Percentiles rank a stretch among this genome's conserved stretches.
Evolutionary conservation across 2,797 vertebrate genomes (phyloP).

Genomic region (Ctenopoma multispine): DNA sequence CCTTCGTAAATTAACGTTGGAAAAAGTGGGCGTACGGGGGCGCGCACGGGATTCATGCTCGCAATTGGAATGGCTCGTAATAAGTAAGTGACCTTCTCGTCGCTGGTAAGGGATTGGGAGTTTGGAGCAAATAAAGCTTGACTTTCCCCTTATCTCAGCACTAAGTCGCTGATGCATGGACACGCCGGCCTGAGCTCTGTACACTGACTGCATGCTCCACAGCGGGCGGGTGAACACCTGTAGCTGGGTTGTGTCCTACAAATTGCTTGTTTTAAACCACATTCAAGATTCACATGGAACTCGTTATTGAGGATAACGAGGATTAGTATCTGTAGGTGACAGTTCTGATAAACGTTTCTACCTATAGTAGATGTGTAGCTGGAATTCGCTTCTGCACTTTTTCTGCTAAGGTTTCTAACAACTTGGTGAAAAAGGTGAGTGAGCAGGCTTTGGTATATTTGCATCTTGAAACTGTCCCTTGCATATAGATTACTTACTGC

Average conservation of each 20-base stretch:
- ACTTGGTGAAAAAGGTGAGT: conserved; percentile 91
- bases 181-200: conserved; percentile 82
- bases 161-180: conserved; percentile 81
- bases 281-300: conserved; percentile 78
- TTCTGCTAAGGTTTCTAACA: conserved; percentile 83
- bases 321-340: conserved; percentile 75
- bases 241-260: conserved; percentile 80
- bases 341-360: conserved; percentile 87
- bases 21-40: conserved; percentile 57
- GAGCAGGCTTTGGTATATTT: conserved; percentile 25
- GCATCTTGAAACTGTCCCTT: neutral
- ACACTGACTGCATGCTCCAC: conserved; percentile 44
- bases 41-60: conserved; percentile 44
- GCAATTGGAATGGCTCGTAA: conserved; percentile 80
- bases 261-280: conserved; percentile 65
- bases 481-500: neutral
- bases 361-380: conserved; percentile 83
- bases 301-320: conserved; percentile 86
- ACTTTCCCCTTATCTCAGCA: conserved; percentile 74
- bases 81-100: conserved; percentile 90
- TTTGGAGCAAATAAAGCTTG: conserved; percentile 86
- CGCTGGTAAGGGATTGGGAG: conserved; percentile 87
- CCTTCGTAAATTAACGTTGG: conserved; percentile 24
- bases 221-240: conserved; percentile 87
- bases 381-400: conserved; percentile 76